Evolutionary conservation across 1,140 invertebrate species (phyloP).

Genomic region (Leptinotarsa undecemlineata): DNA sequence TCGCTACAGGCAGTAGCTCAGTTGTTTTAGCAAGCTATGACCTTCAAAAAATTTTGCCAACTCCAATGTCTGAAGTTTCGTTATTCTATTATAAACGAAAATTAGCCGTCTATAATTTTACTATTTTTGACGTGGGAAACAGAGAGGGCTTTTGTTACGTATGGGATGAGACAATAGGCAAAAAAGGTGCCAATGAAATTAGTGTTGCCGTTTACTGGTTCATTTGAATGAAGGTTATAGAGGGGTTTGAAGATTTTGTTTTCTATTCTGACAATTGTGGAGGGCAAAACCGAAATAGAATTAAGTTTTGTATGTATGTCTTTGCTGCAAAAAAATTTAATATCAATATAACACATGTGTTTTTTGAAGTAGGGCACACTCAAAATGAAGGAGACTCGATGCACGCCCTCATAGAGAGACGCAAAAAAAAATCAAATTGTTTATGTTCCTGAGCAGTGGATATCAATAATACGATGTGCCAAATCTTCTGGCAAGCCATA

Average conservation of each 20-base stretch:
- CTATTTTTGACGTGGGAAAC: conserved; percentile 8
- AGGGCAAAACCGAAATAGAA: conserved; percentile 10
- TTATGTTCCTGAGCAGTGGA: conserved; percentile 16
- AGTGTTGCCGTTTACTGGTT: neutral
- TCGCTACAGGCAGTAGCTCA: neutral
- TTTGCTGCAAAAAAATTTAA: neutral
- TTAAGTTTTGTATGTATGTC: neutral
- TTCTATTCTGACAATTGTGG: conserved; percentile 17
- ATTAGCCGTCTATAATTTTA: conserved; percentile 2
- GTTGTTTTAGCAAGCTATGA: conserved; percentile 9
- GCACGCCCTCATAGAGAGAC: conserved; percentile 16
- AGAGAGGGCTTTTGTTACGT: neutral
- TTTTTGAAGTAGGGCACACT: neutral
- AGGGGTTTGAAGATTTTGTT: neutral
- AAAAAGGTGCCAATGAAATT: conserved; percentile 16
- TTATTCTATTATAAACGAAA: conserved; percentile 15
- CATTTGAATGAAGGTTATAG: neutral
- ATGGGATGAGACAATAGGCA: conserved; percentile 11
- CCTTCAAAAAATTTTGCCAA: conserved; percentile 4
- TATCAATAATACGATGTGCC: neutral
- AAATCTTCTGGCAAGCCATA: neutral
- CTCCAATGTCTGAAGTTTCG: conserved; percentile 3
- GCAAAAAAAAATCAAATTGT: conserved; percentile 9
- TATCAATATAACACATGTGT: conserved; percentile 5
- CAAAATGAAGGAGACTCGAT: conserved; percentile 10